phyloP scores from a whole-genome alignment of 2,888 invertebrate genomes.

The Cephus sareptanus region DNA sequence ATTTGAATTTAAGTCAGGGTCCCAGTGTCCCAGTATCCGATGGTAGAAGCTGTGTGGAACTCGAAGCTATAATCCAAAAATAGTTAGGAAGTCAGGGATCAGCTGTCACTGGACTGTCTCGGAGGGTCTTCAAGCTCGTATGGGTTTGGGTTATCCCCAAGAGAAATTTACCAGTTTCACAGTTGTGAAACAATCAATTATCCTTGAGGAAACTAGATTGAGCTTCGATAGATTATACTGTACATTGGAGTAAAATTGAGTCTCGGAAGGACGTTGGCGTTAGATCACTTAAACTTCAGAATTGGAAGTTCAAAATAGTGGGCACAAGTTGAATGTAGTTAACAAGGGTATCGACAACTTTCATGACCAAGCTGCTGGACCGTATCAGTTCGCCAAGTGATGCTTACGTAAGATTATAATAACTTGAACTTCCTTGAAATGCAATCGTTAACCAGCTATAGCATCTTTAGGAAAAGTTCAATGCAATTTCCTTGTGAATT shows the following conservation, averaged over 20 bases:
- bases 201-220: background rate
- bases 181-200: background rate
- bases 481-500: background rate
- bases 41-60: constrained; percentile 39
- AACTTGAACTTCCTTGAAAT: background rate
- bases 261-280: background rate
- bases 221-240: background rate
- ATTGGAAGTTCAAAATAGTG: background rate
- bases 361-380: background rate
- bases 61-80: background rate
- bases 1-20: constrained; percentile 55
- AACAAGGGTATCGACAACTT: background rate
- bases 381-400: background rate
- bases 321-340: background rate
- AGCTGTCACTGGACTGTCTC: background rate
- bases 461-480: background rate
- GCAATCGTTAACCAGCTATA: background rate
- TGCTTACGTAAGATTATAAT: background rate
- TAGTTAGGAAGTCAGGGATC: background rate
- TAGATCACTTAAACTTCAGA: background rate
- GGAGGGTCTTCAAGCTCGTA: background rate
- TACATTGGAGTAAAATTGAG: background rate
- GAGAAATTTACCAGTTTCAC: background rate
- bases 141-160: background rate
- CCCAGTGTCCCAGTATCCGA: constrained; percentile 38